Conservation (phyloP, 2,797 vertebrate species). For the Sylvilagus floridanus region DNA sequence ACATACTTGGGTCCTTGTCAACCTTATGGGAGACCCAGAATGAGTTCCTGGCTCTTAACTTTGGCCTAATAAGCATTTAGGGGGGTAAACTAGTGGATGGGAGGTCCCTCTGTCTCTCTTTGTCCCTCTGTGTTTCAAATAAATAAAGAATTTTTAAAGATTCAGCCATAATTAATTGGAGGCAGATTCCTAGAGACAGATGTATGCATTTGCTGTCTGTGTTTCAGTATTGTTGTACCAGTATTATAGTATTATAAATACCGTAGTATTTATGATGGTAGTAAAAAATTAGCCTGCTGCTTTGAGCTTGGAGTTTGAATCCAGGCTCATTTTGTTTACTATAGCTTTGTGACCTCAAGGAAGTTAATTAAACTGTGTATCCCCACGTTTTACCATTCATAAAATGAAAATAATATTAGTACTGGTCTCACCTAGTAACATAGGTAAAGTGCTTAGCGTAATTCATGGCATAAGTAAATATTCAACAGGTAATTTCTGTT, state of each 20-base stretch:
- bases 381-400: not conserved
- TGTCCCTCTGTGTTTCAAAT: too few species aligned
- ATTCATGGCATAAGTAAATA: not conserved
- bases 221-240: not conserved
- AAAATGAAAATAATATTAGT: slow-evolving; percentile 40
- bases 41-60: too few species aligned
- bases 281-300: not conserved
- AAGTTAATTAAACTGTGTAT: not conserved
- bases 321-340: not conserved
- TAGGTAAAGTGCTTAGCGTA: not conserved
- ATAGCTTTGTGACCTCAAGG: not conserved
- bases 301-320: not conserved
- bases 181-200: not conserved
- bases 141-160: too few species aligned
- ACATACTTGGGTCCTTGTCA: too few species aligned
- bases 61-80: too few species aligned
- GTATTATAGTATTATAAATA: not conserved
- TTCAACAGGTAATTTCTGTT: not conserved
- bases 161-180: not conserved
- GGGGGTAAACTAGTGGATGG: too few species aligned
- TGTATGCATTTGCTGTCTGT: not conserved
- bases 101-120: too few species aligned
- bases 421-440: not conserved
- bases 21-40: too few species aligned
- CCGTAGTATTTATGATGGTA: not conserved